phyloP scores from a whole-genome alignment of 2,113 vertebrate species.

The Sarotherodon lohbergeri region DNA sequence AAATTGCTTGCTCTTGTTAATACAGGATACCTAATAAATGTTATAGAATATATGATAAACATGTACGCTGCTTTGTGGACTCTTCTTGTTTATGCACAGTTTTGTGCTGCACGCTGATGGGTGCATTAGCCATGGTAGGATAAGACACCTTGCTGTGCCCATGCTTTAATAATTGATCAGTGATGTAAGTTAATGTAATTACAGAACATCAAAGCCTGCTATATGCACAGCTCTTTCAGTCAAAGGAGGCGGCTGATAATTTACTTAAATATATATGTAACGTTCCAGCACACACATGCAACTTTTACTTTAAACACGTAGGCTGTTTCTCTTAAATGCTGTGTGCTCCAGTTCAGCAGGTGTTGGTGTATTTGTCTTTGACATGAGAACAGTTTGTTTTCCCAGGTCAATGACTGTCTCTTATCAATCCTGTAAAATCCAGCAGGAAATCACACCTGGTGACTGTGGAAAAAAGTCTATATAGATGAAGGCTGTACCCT shows the following conservation, averaged over 20 bases:
- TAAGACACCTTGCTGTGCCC: neutral
- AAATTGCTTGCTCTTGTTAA: neutral
- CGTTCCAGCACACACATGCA: conserved; percentile 1
- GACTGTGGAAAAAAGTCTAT: neutral
- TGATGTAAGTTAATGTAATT: neutral
- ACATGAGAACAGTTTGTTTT: conserved; percentile 51
- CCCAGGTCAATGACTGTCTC: conserved; percentile 33
- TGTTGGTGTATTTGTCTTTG: conserved; percentile 58
- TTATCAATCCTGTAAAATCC: conserved; percentile 55
- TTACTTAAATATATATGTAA: neutral
- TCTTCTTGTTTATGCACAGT: neutral
- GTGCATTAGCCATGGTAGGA: too few relatives aligned
- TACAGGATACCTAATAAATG: neutral
- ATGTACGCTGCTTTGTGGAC: neutral
- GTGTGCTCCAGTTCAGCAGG: conserved; percentile 28
- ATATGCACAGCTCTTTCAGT: neutral
- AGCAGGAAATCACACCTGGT: conserved; percentile 38
- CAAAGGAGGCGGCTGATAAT: neutral
- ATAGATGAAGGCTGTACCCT: neutral
- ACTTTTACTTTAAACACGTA: neutral
- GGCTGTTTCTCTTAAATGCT: neutral
- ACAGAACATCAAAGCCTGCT: neutral
- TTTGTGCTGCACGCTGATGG: neutral
- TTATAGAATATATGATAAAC: neutral
- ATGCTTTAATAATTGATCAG: neutral